phyloP scores from a whole-genome alignment of 1,140 invertebrate species.

The Drosophila punjabiensis region DNA sequence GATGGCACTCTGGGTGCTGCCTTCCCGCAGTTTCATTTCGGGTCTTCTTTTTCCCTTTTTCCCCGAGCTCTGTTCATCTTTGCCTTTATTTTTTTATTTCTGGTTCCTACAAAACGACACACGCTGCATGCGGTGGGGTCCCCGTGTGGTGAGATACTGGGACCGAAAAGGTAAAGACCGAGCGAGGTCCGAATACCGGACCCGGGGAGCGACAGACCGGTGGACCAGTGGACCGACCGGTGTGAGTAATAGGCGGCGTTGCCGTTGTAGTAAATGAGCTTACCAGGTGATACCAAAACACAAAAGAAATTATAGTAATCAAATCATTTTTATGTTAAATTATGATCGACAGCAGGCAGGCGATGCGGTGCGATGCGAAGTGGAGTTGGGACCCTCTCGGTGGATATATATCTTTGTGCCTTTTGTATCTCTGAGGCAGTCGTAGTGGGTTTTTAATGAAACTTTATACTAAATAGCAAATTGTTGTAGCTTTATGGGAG shows the following conservation, averaged over 20 bases:
- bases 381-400: slow-evolving; percentile 4
- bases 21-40: slow-evolving; percentile 73
- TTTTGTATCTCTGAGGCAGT: slow-evolving; percentile 34
- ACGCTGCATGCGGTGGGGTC: slow-evolving; percentile 80
- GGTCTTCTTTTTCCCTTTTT: slow-evolving; percentile 17
- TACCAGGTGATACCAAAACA: slow-evolving; percentile 84
- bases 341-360: slow-evolving; percentile 82
- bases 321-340: slow-evolving; percentile 84
- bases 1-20: slow-evolving; percentile 41
- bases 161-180: slow-evolving; percentile 24
- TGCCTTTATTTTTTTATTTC: slow-evolving; percentile 33
- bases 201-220: background rate
- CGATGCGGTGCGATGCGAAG: slow-evolving; percentile 34
- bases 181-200: slow-evolving; percentile 12
- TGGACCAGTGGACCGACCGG: slow-evolving; percentile 25
- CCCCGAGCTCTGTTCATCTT: slow-evolving; percentile 40
- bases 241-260: slow-evolving; percentile 84
- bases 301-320: slow-evolving; percentile 84
- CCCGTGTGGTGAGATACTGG: slow-evolving; percentile 34
- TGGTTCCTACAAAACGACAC: slow-evolving; percentile 74
- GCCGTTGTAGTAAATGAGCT: slow-evolving; percentile 83
- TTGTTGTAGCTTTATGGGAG: slow-evolving; percentile 61
- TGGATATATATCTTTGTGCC: slow-evolving; percentile 1
- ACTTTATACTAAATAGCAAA: slow-evolving; percentile 84
- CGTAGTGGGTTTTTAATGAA: slow-evolving; percentile 80